phyloP scores from a whole-genome alignment of 2,888 invertebrate genomes.

The Rhodophaea formosa region DNA sequence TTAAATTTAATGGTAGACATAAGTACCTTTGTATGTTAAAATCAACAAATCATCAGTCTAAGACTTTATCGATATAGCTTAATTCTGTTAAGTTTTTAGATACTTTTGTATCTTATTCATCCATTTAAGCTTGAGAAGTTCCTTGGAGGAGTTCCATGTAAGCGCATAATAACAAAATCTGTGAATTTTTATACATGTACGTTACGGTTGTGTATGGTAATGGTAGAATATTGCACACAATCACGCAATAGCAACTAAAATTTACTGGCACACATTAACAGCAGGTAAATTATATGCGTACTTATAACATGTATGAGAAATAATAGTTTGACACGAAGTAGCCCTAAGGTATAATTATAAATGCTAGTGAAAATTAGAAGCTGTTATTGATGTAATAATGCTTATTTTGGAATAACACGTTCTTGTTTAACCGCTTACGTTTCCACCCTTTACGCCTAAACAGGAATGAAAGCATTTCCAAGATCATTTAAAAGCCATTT shows the following conservation, averaged over 20 bases:
- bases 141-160: too few species aligned
- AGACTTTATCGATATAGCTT: too few species aligned
- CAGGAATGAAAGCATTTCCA: background rate
- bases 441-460: background rate
- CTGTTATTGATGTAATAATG: background rate
- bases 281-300: background rate
- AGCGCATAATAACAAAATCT: too few species aligned
- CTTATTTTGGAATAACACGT: background rate
- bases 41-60: too few species aligned
- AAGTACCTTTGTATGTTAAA: too few species aligned
- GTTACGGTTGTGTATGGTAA: too few species aligned
- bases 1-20: too few species aligned
- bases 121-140: too few species aligned
- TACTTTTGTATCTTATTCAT: too few species aligned
- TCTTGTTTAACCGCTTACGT: background rate
- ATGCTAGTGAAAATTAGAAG: background rate
- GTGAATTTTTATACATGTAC: too few species aligned
- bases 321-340: conserved; percentile 6
- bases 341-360: background rate
- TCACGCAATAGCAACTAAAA: conserved; percentile 10
- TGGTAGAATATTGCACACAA: conserved; percentile 1
- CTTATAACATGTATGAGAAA: conserved; percentile 4
- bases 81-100: too few species aligned
- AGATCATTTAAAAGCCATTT: conserved; percentile 10
- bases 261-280: background rate